Percentiles rank a stretch among this genome's conserved stretches.
phyloP scores from a whole-genome alignment of 2,888 invertebrate species.

The Leptinotarsa haldemani region DNA sequence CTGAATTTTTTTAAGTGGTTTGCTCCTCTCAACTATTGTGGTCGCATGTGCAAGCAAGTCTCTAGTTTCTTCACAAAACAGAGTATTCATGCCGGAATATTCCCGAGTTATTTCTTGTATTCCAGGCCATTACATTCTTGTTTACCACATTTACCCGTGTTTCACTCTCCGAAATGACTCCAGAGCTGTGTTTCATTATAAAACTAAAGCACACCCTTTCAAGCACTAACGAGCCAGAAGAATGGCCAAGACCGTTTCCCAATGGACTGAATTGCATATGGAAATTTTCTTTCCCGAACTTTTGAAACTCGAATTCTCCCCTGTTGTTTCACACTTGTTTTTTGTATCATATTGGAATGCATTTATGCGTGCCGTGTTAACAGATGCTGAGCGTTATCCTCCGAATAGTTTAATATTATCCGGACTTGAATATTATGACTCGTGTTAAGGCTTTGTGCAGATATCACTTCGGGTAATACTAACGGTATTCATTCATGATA shows the following conservation, averaged over 20 bases:
- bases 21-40: neutral
- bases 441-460: conserved; percentile 7
- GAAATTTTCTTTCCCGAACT: conserved; percentile 30
- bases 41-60: neutral
- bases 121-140: conserved; percentile 18
- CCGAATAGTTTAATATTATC: conserved; percentile 18
- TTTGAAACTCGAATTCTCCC: conserved; percentile 29
- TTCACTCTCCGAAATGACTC: conserved; percentile 18
- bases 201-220: conserved; percentile 22
- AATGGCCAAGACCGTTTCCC: conserved; percentile 20
- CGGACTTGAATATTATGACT: conserved; percentile 18
- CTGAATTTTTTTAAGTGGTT: neutral
- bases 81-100: conserved; percentile 1
- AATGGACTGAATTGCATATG: conserved; percentile 32
- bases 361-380: conserved; percentile 31
- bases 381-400: conserved; percentile 27
- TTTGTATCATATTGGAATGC: conserved; percentile 30
- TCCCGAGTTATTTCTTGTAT: conserved; percentile 21
- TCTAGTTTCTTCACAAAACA: neutral
- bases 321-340: conserved; percentile 27
- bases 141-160: conserved; percentile 23
- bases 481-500: neutral
- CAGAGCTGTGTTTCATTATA: conserved; percentile 20
- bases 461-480: conserved; percentile 3
- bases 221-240: conserved; percentile 22